Base-by-base conservation (phyloP, 1,140 invertebrate genomes). In the Neoseiulus cucumeris region DNA sequence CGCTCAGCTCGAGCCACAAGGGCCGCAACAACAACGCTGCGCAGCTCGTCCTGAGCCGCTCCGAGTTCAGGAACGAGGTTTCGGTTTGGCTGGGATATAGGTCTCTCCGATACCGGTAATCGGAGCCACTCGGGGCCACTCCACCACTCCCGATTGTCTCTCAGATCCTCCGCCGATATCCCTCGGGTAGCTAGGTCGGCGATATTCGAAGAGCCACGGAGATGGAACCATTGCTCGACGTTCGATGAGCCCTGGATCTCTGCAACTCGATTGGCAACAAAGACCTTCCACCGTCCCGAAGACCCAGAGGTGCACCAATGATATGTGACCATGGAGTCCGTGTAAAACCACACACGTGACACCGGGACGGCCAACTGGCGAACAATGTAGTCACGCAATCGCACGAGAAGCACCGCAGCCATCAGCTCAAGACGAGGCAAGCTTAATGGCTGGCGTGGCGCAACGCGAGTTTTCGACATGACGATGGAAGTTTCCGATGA, bases 351-450 rank as follows among this genome's bases (percentile, higher is more conserved):
- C 5, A 47, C 4, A 7, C 5, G 4, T 7, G 4, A 4, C 4
- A 47, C 4, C 4, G 4, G 4, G 14, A 47, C 14, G 4, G 4
- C 4, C 9, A 65, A 17, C 4, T 39, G 14, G 2, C 39, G 12
- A 17, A 9, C 22, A 7, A n/a, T 25, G 22, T 4, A 1, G 18
- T 30, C 14, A 17, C 42, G 30, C 14, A 67, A 28, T 30, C 44
- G 41, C 14, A 45, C 4, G 0, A 42, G 29, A 1, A 67, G n/a
- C 14, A 66, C 28, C 14, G 68, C 67, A 1, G 69, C 69, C 0
- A 30, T 17, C 22, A 70, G 47, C 42, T 70, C 70, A 17, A 70
- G 51, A 12, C 65, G 22, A 0, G 70, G 71, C n/a, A 71, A 68
- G 7, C 64, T 67, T 22, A 68, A 28, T 6, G 18, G 28, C 25